Conservation (phyloP, 2,113 vertebrate species). For the Danionella cerebrum region DNA sequence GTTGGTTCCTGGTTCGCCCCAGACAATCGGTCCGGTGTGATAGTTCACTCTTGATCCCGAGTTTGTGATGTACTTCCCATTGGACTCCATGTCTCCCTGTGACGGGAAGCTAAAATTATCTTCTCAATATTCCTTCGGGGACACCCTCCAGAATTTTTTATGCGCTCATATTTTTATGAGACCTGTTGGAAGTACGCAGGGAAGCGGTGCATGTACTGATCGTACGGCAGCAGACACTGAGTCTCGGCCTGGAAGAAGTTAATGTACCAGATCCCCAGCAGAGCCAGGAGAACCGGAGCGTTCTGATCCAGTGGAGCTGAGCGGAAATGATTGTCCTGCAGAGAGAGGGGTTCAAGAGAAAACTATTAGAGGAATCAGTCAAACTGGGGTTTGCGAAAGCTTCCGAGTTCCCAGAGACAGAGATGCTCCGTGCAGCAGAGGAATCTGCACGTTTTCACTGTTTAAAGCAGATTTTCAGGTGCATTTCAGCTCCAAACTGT, state of each 20-base stretch:
- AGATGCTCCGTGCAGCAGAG: too few relatives aligned
- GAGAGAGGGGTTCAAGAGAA: not conserved
- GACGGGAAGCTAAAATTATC: too few relatives aligned
- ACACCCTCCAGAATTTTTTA: too few relatives aligned
- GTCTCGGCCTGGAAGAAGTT: constrained; percentile 92
- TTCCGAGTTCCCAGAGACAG: too few relatives aligned
- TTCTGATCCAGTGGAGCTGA: constrained; percentile 84
- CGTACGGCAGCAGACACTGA: constrained; percentile 88
- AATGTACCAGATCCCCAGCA: constrained; percentile 94
- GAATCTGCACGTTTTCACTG: too few relatives aligned
- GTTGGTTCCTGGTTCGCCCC: constrained; percentile 96
- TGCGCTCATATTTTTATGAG: too few relatives aligned
- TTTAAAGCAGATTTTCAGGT: too few relatives aligned
- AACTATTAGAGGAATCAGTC: not conserved
- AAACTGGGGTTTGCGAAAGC: too few relatives aligned
- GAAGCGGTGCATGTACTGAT: constrained; percentile 97
- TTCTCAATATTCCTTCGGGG: too few relatives aligned
- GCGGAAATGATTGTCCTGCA: constrained; percentile 87
- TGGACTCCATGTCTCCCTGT: constrained; percentile 97
- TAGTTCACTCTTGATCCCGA: constrained; percentile 76
- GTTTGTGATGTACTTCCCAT: constrained; percentile 89
- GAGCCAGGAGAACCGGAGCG: constrained; percentile 77
- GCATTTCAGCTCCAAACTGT: too few relatives aligned
- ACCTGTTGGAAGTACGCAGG: constrained; percentile 99
- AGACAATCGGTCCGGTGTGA: constrained; percentile 88